phyloP scores from a whole-genome alignment of 2,113 vertebrate genomes.

The Nothoprocta pentlandii region DNA sequence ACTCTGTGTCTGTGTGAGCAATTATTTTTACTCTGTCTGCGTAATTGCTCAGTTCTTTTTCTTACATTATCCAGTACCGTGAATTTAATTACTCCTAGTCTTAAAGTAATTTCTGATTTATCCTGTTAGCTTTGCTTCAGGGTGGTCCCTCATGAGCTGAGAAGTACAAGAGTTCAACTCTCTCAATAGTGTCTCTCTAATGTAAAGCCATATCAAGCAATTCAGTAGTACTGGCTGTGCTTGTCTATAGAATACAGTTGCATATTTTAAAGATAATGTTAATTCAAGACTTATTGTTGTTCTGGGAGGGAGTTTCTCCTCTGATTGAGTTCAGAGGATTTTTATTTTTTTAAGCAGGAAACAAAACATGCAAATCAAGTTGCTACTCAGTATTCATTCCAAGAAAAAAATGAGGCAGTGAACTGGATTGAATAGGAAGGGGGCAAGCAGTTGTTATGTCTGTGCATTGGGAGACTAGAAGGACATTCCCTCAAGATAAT shows the following conservation, averaged over 20 bases:
- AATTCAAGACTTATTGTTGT: not conserved
- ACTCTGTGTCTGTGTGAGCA: not conserved
- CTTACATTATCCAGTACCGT: not conserved
- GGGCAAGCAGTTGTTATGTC: not conserved
- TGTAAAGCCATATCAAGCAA: not conserved
- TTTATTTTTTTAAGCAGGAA: not conserved
- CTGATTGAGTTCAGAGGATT: not conserved
- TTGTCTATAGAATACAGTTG: not conserved
- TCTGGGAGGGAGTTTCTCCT: not conserved
- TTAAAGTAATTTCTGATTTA: constrained; percentile 55
- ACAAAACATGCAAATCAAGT: not conserved
- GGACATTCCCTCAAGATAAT: constrained; percentile 16
- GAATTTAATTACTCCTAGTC: constrained; percentile 48
- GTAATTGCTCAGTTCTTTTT: not conserved
- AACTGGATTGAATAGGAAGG: not conserved
- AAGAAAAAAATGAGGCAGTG: not conserved
- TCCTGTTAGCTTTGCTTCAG: not conserved
- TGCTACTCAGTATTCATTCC: not conserved
- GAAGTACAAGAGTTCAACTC: not conserved
- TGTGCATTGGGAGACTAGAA: not conserved
- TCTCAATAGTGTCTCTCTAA: not conserved
- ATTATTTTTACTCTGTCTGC: not conserved
- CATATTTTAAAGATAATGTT: not conserved
- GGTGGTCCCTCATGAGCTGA: not conserved
- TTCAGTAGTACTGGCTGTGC: not conserved